Evolutionary conservation across 2,888 invertebrate species (phyloP), one percentile per base, ranked within the genome.

Genomic region (Eulithis prunata): DNA sequence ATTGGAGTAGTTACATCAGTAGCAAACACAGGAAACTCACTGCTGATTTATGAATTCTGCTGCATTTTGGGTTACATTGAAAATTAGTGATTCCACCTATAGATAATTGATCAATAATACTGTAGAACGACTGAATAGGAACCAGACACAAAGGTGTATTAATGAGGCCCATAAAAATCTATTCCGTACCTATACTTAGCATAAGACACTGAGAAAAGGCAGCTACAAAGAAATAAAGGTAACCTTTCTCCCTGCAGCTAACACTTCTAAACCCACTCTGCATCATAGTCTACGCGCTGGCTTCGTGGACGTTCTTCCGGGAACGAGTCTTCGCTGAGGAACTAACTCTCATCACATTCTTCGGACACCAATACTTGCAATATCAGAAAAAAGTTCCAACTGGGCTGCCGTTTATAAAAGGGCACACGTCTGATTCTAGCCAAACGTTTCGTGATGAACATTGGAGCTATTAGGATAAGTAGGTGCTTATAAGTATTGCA

Each of bases 271-370:
- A 99, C 91, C 99, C 99, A 0, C 47, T 99, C 4, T 99, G 99
- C 83, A 81, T 96, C 1, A 76, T 98, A 1, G 94, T 95, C 2
- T 99, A 99, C 87, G 90, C 96, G 0, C 69, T 96, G 4, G 97
- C 96, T 0, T 97, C 98, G 21, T 99, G 99, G 98, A 94, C 94
- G 62, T 99, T 99, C 91, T 99, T 99, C 91, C 94, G 96, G 45
- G 96, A 96, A 75, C 94, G 99, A 61, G 96, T 99, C 47, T 94
- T 94, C 66, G 95, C 97, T 11, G 99, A 99, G 89, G 99, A 99
- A 92, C 94, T 96, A 61, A 97, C 96, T 4, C 91, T 99, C 62
- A 86, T 99, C 7, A 95, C 96, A 74, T 99, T 99, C 93, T 99
- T 99, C 86, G 98, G 98, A 0, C 95, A 95, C 69, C 95, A 97